These are phyloP conservation scores for Azemiops feae DNA, from an alignment of 2,113 vertebrate genomes.

Conservation along the genomic window DNA sequence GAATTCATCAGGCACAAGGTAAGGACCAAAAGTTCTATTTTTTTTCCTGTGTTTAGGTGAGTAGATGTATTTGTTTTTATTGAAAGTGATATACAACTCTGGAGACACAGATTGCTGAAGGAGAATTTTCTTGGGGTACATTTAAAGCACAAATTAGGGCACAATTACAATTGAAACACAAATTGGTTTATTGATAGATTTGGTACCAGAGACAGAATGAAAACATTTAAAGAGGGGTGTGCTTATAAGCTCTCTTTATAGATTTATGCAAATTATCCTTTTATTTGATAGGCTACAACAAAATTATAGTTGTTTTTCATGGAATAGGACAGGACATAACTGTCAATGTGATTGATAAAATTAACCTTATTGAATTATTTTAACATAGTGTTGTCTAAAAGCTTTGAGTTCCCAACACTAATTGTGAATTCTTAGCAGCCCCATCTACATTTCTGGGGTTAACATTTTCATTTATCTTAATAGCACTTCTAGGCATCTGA, in stretches of 20 bases:
- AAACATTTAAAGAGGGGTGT: background rate
- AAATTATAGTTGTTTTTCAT: background rate
- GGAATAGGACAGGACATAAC: background rate
- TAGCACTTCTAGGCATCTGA: background rate
- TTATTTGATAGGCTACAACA: background rate
- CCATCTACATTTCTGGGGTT: background rate
- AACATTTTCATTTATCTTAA: background rate
- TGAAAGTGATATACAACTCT: background rate
- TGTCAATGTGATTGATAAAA: background rate
- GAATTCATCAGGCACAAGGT: background rate
- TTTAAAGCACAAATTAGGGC: background rate
- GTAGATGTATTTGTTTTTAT: background rate
- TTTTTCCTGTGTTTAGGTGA: background rate
- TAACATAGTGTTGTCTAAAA: background rate
- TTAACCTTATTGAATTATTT: background rate
- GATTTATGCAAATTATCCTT: background rate
- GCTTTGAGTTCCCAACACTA: background rate
- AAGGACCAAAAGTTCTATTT: background rate
- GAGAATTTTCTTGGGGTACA: background rate
- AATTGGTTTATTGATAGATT: background rate
- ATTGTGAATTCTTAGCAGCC: background rate
- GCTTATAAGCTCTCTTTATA: background rate
- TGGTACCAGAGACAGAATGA: background rate
- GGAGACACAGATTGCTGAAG: background rate
- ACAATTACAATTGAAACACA: background rate